Evolutionary conservation across 1,140 invertebrate species (phyloP).

Genomic region (Latrodectus geometricus): DNA sequence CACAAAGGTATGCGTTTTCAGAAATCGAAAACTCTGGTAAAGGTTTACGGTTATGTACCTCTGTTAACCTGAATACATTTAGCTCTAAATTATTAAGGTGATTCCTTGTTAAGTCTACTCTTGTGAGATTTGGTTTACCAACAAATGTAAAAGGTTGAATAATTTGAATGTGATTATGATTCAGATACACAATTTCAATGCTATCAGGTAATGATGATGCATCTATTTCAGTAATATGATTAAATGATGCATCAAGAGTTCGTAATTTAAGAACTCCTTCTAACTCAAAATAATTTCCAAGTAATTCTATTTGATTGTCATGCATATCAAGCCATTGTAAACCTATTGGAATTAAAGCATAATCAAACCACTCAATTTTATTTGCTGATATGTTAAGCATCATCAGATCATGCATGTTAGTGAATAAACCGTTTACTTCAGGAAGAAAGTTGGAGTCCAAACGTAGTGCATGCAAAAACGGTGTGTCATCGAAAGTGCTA

Average conservation of each 20-base stretch:
- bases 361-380: constrained; percentile 90
- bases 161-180: constrained; percentile 83
- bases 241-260: constrained; percentile 85
- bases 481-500: constrained; percentile 83
- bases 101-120: constrained; percentile 88
- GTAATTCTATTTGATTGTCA: constrained; percentile 84
- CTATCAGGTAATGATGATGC: constrained; percentile 79
- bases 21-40: constrained; percentile 88
- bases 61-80: constrained; percentile 77
- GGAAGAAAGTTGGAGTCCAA: constrained; percentile 86
- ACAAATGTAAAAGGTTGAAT: constrained; percentile 86
- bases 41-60: constrained; percentile 68
- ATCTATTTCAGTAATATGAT: constrained; percentile 82
- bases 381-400: constrained; percentile 95
- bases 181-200: constrained; percentile 82
- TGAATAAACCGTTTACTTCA: constrained; percentile 87
- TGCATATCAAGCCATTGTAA: constrained; percentile 91
- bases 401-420: constrained; percentile 82
- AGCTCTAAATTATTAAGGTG: constrained; percentile 84
- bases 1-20: constrained; percentile 87
- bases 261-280: constrained; percentile 79
- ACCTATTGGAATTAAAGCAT: constrained; percentile 82
- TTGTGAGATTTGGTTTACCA: constrained; percentile 83
- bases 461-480: constrained; percentile 84
- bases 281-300: constrained; percentile 85